Evolutionary conservation across 1,140 invertebrate species (phyloP), one percentile per base, ranked within the genome.

Genomic region (Drosophila tropicalis): DNA sequence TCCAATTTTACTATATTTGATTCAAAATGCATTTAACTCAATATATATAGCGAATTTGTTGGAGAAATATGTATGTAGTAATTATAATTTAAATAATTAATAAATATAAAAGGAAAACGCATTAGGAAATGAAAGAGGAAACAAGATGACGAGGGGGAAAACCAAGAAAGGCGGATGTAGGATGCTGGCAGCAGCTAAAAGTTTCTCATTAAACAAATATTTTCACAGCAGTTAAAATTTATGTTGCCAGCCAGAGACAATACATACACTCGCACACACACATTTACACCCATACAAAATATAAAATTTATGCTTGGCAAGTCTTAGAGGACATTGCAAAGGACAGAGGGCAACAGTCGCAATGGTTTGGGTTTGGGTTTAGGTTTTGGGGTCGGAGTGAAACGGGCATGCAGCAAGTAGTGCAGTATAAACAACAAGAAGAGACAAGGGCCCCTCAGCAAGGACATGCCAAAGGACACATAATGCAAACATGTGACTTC

Each of bases 171-270:
- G 44, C 3, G 44, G 44, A 51, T 51, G 39, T 17, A 36, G 62
- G 39, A 13, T 44, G 55, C 55, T 44, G 70, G 62, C 62, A 57
- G 62, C 68, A 72, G 67, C 83, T 77, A 79, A 87, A 86, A 86
- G 83, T 86, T 86, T 86, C 83, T 87, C 84, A 89, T 87, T 87
- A 89, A 87, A 87, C 84, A 87, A 87, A 87, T 87, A 87, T 87
- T 87, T 87, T 89, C 84, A 83, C 80, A 89, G 84, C 80, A 89
- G 79, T 63, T 87, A 74, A 83, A 89, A 87, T 87, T 89, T 89
- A 87, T 87, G 84, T 72, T 84, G 73, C 70, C 22, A 67, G 51
- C 79, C 62, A 77, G 57, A 76, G 36, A 39, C 36, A 39, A 39
- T 47, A 47, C 19, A 51, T 19, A 51, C 44, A 51, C 39, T 72